Percentiles rank a stretch among this genome's conserved stretches.
These are phyloP conservation scores for Spisula subtruncata DNA, from an alignment of 2,888 invertebrate species.

Conservation along the genomic window DNA sequence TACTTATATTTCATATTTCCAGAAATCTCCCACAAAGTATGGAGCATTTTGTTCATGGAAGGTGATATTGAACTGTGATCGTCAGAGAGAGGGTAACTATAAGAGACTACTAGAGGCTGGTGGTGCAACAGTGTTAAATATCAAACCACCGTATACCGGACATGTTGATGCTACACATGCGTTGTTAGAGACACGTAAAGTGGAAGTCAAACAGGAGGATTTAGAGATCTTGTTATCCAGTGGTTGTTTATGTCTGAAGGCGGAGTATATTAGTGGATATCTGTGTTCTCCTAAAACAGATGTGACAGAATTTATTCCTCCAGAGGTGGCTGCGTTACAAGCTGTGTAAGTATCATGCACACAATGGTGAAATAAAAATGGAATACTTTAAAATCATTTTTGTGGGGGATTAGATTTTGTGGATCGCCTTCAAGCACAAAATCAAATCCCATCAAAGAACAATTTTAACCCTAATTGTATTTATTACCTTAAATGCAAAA, in stretches of 20 bases:
- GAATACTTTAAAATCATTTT: too few relatives aligned
- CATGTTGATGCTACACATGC: slow-evolving; percentile 91
- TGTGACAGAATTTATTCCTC: slow-evolving; percentile 76
- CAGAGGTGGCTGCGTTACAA: slow-evolving; percentile 77
- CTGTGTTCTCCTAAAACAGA: slow-evolving; percentile 87
- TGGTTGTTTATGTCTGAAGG: slow-evolving; percentile 90
- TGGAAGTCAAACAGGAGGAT: slow-evolving; percentile 87
- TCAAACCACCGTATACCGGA: slow-evolving; percentile 89
- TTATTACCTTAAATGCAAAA: too few relatives aligned
- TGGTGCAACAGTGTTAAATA: slow-evolving; percentile 90
- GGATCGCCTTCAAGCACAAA: too few relatives aligned
- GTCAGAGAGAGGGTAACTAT: slow-evolving; percentile 90
- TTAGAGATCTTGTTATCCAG: slow-evolving; percentile 89
- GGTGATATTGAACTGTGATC: slow-evolving; percentile 90
- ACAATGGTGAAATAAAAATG: not conserved
- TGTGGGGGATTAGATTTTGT: too few relatives aligned
- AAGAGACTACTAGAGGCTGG: slow-evolving; percentile 93
- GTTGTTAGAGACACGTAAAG: slow-evolving; percentile 90
- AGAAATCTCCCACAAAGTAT: slow-evolving; percentile 30
- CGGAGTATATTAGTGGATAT: slow-evolving; percentile 90
- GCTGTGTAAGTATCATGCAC: slow-evolving; percentile 73
- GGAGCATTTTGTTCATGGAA: slow-evolving; percentile 87
- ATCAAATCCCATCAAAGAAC: too few relatives aligned
- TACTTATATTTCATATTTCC: not conserved
- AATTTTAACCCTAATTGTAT: too few relatives aligned